phyloP scores from a whole-genome alignment of 2,113 vertebrate species.

The Eulacestoma nigropectus region DNA sequence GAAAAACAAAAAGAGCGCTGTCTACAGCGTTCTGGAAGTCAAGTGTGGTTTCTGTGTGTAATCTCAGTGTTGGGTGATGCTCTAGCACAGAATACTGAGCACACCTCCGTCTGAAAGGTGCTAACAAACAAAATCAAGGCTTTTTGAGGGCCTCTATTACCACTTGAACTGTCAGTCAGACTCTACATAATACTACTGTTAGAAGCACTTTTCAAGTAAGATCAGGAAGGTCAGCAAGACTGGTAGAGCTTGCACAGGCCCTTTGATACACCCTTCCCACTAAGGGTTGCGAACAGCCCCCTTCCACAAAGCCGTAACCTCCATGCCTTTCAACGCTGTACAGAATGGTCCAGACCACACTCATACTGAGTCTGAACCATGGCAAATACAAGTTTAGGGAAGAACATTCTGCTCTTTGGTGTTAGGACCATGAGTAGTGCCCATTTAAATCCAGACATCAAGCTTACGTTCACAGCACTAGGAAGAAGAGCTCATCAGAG shows the following conservation, averaged over 20 bases:
- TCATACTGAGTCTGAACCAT: background rate
- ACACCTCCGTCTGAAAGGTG: background rate
- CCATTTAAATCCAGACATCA: background rate
- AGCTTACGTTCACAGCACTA: background rate
- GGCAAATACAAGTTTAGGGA: background rate
- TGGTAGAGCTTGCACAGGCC: background rate
- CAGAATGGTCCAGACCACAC: background rate
- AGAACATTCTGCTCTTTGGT: background rate
- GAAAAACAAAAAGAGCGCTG: constrained; percentile 40
- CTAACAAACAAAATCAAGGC: background rate
- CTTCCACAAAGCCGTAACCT: background rate
- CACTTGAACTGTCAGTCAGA: background rate
- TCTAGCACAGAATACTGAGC: background rate
- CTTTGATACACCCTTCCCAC: background rate
- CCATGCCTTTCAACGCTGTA: background rate
- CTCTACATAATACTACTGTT: background rate
- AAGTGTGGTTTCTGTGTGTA: background rate
- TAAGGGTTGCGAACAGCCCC: background rate
- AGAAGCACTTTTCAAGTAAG: background rate
- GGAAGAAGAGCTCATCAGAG: background rate
- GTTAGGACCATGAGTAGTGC: background rate
- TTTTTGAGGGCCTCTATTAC: background rate
- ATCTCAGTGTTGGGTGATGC: background rate
- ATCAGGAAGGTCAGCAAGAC: background rate
- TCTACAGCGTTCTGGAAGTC: background rate